These are phyloP conservation scores for Sebastes itinus DNA, from an alignment of 2,797 vertebrate genomes.

Conservation along the genomic window DNA sequence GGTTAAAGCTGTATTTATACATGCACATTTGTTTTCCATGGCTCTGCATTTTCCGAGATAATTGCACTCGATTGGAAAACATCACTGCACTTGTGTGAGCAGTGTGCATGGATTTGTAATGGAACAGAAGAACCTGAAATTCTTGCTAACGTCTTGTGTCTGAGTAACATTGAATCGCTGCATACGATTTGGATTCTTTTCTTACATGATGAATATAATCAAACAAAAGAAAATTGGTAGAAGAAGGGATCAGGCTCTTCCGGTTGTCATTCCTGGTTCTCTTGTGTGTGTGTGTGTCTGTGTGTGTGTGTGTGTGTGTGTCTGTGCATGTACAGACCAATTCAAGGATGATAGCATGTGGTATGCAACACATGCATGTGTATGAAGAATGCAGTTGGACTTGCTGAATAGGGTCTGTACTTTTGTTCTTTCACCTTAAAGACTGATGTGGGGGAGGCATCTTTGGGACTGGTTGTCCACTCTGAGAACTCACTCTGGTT, in stretches of 20 bases:
- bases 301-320: slow-evolving; percentile 5
- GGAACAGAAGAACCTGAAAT: slow-evolving; percentile 21
- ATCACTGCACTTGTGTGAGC: not conserved
- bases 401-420: slow-evolving; percentile 27
- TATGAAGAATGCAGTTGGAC: slow-evolving; percentile 56
- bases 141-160: not conserved
- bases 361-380: slow-evolving; percentile 65
- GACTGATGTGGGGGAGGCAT: slow-evolving; percentile 27
- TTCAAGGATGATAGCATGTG: slow-evolving; percentile 49
- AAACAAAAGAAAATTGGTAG: not conserved
- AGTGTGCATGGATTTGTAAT: slow-evolving; percentile 26
- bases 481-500: slow-evolving; percentile 19
- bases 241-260: slow-evolving; percentile 26
- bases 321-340: slow-evolving; percentile 57
- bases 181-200: not conserved
- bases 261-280: slow-evolving; percentile 4
- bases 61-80: slow-evolving; percentile 9
- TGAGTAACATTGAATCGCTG: not conserved
- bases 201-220: not conserved
- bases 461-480: slow-evolving; percentile 26
- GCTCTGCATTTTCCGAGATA: not conserved
- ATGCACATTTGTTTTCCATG: not conserved
- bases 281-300: slow-evolving; percentile 41
- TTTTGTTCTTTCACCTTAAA: slow-evolving; percentile 7
- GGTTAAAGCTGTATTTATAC: not conserved